A percentile compares a stretch with the other conserved stretches of the same genome.
Conservation (phyloP, 2,113 vertebrate species). For the Plecturocebus donacophilus region DNA sequence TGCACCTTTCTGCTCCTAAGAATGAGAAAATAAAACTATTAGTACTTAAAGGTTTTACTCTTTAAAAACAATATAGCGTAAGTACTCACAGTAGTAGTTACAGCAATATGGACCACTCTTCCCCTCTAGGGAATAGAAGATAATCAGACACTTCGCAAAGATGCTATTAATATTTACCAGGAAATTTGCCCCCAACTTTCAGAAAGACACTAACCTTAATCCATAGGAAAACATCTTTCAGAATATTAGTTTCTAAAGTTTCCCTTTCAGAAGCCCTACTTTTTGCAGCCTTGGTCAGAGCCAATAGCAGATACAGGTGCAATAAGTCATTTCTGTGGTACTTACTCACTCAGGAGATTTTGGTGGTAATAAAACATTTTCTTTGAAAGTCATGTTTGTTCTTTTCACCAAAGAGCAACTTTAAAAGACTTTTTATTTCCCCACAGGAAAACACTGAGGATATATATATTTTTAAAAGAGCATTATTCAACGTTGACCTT, state of each 20-base stretch:
- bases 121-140: neutral
- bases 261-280: neutral
- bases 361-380: constrained; percentile 16
- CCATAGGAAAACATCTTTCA: neutral
- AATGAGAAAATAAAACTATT: constrained; percentile 47
- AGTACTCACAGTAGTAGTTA: neutral
- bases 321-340: neutral
- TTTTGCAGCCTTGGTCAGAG: neutral
- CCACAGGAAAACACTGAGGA: neutral
- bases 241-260: neutral
- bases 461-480: neutral
- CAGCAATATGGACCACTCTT: neutral
- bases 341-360: neutral
- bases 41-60: neutral
- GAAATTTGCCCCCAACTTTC: neutral
- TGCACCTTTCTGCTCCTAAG: neutral
- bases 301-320: neutral
- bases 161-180: neutral
- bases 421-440: neutral
- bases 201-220: neutral
- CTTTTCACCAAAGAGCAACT: constrained; percentile 10
- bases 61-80: constrained; percentile 21
- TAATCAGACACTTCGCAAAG: neutral
- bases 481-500: neutral
- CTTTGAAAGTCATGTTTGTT: neutral